Percentiles rank a stretch among this genome's conserved stretches.
Evolutionary conservation across 2,113 vertebrate species (phyloP).

Genomic region (Cynocephalus volans): DNA sequence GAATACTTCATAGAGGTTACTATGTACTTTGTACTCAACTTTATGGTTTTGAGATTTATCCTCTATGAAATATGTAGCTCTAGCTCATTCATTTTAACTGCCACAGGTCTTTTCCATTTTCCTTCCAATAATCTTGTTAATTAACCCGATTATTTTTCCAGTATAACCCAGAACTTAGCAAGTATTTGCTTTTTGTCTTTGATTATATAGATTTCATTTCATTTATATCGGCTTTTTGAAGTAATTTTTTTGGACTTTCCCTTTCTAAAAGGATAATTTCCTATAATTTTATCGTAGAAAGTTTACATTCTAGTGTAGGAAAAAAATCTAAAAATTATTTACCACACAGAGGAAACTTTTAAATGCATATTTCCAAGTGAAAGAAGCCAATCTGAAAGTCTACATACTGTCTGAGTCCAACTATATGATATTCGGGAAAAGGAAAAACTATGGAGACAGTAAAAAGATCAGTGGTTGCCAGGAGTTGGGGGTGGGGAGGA

Average conservation of each 20-base stretch:
- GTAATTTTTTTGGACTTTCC: not conserved
- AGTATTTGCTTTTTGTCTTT: constrained; percentile 13
- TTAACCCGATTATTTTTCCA: not conserved
- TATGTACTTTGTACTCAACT: not conserved
- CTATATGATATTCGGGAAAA: no score
- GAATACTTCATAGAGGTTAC: not conserved
- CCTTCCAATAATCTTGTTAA: not conserved
- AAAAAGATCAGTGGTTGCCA: no score
- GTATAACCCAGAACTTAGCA: not conserved
- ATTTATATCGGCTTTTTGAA: not conserved
- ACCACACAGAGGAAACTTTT: not conserved
- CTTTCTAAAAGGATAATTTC: not conserved
- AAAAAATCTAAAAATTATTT: not conserved
- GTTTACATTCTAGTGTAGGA: not conserved
- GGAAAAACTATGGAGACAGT: no score
- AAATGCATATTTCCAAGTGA: not conserved
- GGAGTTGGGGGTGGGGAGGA: no score
- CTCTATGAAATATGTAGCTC: not conserved
- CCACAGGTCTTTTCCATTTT: not conserved
- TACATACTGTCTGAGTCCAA: not conserved
- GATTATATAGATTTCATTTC: not conserved
- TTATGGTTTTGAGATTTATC: not conserved
- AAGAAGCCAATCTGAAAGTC: no score
- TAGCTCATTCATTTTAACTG: not conserved
- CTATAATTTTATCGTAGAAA: not conserved